Evolutionary conservation across 2,888 invertebrate genomes (phyloP).

Genomic region (Tinea trinotella): DNA sequence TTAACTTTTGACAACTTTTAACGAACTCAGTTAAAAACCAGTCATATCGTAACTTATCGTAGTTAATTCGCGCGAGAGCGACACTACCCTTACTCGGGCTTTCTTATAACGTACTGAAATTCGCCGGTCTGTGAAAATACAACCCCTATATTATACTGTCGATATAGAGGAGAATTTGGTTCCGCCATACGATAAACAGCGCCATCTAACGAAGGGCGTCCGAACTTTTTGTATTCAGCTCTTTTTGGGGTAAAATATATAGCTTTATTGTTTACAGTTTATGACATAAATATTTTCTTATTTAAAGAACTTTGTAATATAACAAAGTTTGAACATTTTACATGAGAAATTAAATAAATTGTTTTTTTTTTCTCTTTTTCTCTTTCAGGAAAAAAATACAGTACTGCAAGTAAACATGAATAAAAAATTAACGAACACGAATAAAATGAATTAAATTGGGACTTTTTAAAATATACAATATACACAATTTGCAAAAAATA

Average conservation of each 20-base stretch:
- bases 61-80: background rate
- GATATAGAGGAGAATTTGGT: background rate
- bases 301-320: no score
- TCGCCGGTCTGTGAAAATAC: background rate
- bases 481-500: background rate
- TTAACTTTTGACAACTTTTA: background rate
- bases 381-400: no score
- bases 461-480: no score
- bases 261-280: no score
- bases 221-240: background rate
- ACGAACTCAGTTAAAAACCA: background rate
- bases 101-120: background rate
- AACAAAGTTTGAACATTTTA: no score
- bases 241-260: no score
- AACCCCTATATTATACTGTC: conserved; percentile 3
- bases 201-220: background rate
- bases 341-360: no score
- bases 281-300: no score
- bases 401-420: no score
- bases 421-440: no score
- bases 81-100: background rate
- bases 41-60: background rate
- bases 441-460: no score
- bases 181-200: background rate
- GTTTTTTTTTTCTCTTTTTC: no score